phyloP scores from a whole-genome alignment of 2,797 vertebrate species.

The Anabacerthia variegaticeps region DNA sequence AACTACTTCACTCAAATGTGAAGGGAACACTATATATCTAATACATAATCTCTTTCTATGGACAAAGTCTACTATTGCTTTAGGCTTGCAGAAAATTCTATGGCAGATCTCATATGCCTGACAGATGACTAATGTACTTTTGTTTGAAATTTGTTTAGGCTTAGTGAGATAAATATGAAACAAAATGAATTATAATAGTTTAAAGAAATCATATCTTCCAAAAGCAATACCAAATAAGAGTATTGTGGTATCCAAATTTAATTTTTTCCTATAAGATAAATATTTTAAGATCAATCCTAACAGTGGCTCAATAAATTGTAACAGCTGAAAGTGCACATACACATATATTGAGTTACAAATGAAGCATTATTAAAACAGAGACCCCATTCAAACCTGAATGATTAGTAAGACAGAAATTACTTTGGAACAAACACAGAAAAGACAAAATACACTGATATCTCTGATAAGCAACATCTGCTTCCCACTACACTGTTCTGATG shows the following conservation, averaged over 20 bases:
- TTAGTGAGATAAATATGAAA: slow-evolving; percentile 77
- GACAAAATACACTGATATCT: slow-evolving; percentile 51
- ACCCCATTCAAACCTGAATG: slow-evolving; percentile 41
- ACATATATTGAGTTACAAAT: slow-evolving; percentile 42
- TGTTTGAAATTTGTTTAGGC: slow-evolving; percentile 76
- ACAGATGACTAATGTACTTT: slow-evolving; percentile 76
- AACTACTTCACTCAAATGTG: not conserved
- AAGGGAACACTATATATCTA: not conserved
- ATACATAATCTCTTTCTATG: not conserved
- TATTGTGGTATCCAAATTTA: slow-evolving; percentile 67
- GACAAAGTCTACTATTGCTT: slow-evolving; percentile 42
- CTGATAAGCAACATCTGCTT: slow-evolving; percentile 65
- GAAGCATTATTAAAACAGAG: slow-evolving; percentile 50
- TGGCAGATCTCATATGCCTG: slow-evolving; percentile 55
- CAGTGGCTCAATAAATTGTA: slow-evolving; percentile 71
- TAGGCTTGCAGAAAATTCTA: slow-evolving; percentile 44
- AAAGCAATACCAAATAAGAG: slow-evolving; percentile 74
- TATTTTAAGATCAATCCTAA: slow-evolving; percentile 75
- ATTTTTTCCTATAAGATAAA: slow-evolving; percentile 72
- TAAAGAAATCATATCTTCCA: slow-evolving; percentile 76
- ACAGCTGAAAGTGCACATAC: slow-evolving; percentile 59
- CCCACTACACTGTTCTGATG: not conserved
- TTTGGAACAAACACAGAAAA: slow-evolving; percentile 57
- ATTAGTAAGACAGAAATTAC: slow-evolving; percentile 46
- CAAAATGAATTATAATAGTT: slow-evolving; percentile 77